Evolutionary conservation across 2,888 invertebrate species (phyloP).

Genomic region (Elaeidobius kamerunicus): DNA sequence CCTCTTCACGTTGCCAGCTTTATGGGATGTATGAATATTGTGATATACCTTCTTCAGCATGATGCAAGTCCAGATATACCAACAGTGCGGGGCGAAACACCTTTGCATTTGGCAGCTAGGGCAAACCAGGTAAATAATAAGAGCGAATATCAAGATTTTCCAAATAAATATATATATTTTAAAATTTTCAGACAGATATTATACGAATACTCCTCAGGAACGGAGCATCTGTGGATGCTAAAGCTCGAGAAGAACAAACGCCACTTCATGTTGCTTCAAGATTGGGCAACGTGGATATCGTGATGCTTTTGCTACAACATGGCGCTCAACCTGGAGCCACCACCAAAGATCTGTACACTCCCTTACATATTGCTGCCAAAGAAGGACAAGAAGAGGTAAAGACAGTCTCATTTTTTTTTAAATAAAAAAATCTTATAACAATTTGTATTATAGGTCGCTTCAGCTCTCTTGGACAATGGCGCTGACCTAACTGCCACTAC

Average conservation of each 20-base stretch:
- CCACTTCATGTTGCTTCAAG: constrained; percentile 95
- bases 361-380: constrained; percentile 95
- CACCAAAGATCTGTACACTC: constrained; percentile 94
- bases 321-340: constrained; percentile 86
- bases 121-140: constrained; percentile 73
- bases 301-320: constrained; percentile 89
- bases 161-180: not conserved
- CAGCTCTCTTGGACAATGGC: constrained; percentile 85
- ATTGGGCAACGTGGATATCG: constrained; percentile 95
- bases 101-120: constrained; percentile 91
- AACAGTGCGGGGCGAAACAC: constrained; percentile 95
- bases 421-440: constrained; percentile 3
- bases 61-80: constrained; percentile 92
- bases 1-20: constrained; percentile 97
- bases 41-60: constrained; percentile 90
- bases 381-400: constrained; percentile 84
- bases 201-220: constrained; percentile 92
- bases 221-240: constrained; percentile 71
- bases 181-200: constrained; percentile 69
- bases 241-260: constrained; percentile 87
- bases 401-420: not conserved
- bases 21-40: constrained; percentile 99
- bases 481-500: constrained; percentile 90
- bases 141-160: not conserved
- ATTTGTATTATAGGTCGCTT: constrained; percentile 68